Percentiles rank a stretch among this genome's conserved stretches.
Evolutionary conservation across 92 coral and sea anemone species (phyloP).

Genomic region (Porites rus): DNA sequence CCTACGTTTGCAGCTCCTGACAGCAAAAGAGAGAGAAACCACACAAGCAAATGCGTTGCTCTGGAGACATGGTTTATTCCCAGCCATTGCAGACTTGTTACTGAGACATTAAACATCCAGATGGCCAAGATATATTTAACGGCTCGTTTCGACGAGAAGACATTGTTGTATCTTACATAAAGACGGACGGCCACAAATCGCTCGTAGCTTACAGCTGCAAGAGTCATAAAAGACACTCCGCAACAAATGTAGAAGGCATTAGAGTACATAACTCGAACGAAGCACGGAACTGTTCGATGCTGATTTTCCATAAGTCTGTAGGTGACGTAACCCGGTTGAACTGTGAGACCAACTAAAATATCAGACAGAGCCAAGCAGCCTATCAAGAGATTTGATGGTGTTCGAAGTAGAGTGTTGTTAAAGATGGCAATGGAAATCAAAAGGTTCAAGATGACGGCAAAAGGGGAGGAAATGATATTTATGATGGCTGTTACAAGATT

Average conservation of each 20-base stretch:
- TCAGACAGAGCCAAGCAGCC: constrained; percentile 35
- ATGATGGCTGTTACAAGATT: constrained; percentile 67
- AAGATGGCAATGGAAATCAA: constrained; percentile 49
- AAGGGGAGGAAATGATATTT: constrained; percentile 58
- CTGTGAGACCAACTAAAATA: neutral
- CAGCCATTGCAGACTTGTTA: constrained; percentile 75
- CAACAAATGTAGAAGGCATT: constrained; percentile 75
- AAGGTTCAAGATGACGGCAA: constrained; percentile 61
- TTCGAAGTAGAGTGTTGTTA: constrained; percentile 46
- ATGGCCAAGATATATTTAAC: constrained; percentile 43
- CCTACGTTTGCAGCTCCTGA: constrained; percentile 44
- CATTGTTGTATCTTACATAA: constrained; percentile 57
- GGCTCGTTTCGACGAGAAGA: constrained; percentile 58
- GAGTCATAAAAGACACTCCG: constrained; percentile 85
- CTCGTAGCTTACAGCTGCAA: constrained; percentile 84
- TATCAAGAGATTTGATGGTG: constrained; percentile 69
- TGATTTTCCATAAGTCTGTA: constrained; percentile 29
- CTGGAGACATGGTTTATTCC: constrained; percentile 52
- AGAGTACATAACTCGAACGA: constrained; percentile 63
- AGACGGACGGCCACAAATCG: constrained; percentile 74
- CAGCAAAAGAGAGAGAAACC: constrained; percentile 58
- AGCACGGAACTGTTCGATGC: constrained; percentile 60
- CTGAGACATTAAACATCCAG: constrained; percentile 62
- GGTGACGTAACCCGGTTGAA: neutral
- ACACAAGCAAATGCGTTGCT: constrained; percentile 61